Conservation (phyloP, 1,140 invertebrate species). For the Meloidogyne exigua region DNA sequence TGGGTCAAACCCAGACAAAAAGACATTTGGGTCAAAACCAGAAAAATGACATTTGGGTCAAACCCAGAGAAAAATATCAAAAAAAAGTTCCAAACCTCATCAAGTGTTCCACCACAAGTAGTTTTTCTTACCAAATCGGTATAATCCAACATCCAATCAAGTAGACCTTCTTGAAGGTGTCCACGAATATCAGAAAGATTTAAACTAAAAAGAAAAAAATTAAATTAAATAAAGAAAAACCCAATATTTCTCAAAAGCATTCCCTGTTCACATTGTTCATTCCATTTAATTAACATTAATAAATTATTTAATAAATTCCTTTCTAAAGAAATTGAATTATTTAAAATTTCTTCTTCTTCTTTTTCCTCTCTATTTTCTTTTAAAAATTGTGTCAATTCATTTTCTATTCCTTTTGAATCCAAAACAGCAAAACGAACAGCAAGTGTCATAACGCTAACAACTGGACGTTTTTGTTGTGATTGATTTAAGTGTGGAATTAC, state of each 20-base stretch:
- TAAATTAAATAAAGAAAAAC: background rate
- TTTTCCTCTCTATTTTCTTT: background rate
- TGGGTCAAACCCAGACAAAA: no score
- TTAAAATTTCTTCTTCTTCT: background rate
- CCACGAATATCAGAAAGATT: conserved; percentile 35
- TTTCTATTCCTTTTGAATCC: background rate
- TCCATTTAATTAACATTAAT: conserved; percentile 25
- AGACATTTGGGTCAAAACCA: background rate
- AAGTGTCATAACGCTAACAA: background rate
- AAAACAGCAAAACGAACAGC: conserved; percentile 11
- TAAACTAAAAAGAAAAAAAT: conserved; percentile 23
- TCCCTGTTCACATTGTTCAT: conserved; percentile 11
- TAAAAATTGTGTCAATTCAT: conserved; percentile 9
- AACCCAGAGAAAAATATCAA: no score
- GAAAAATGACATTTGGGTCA: no score
- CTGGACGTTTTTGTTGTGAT: background rate
- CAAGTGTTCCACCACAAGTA: background rate
- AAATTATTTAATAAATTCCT: conserved; percentile 26
- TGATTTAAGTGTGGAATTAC: conserved; percentile 20
- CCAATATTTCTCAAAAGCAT: background rate
- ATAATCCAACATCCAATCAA: conserved; percentile 31
- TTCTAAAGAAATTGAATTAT: background rate
- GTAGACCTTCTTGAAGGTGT: conserved; percentile 25
- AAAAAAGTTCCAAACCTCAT: background rate
- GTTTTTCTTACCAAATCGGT: conserved; percentile 3